phyloP scores from a whole-genome alignment of 2,113 vertebrate species.

The Pelodiscus sinensis region DNA sequence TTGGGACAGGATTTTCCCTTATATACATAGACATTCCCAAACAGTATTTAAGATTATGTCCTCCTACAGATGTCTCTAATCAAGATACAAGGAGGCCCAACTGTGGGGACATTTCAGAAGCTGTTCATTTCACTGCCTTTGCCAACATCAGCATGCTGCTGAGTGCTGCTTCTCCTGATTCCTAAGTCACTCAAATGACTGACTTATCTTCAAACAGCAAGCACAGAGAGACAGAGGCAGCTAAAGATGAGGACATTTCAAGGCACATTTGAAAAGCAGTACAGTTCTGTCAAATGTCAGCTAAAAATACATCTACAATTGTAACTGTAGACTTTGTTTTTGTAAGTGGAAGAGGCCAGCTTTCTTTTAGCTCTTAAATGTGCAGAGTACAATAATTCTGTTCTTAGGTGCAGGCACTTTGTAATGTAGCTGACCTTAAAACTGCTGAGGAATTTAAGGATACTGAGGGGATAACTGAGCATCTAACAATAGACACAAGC shows the following conservation, averaged over 20 bases:
- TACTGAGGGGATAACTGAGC: background rate
- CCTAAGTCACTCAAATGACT: constrained; percentile 4
- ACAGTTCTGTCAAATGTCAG: constrained; percentile 17
- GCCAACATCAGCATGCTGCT: background rate
- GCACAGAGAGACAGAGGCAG: background rate
- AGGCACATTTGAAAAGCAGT: constrained; percentile 35
- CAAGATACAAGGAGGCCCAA: background rate
- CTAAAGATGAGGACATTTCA: constrained; percentile 22
- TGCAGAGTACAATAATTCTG: background rate
- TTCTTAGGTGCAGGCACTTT: background rate
- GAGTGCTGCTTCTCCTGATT: constrained; percentile 7
- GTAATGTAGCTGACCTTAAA: background rate
- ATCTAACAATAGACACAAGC: background rate
- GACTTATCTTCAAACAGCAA: constrained; percentile 45
- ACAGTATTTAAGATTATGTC: background rate
- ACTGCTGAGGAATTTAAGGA: background rate
- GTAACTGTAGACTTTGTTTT: background rate
- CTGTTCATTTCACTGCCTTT: background rate
- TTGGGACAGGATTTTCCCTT: background rate
- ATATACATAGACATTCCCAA: background rate
- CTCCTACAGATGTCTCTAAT: background rate
- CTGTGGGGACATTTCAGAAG: background rate
- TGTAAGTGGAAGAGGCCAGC: constrained; percentile 5
- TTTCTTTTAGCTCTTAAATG: constrained; percentile 28
- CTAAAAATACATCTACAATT: constrained; percentile 48